phyloP scores from a whole-genome alignment of 2,888 invertebrate species.

The Drosophila falleni region DNA sequence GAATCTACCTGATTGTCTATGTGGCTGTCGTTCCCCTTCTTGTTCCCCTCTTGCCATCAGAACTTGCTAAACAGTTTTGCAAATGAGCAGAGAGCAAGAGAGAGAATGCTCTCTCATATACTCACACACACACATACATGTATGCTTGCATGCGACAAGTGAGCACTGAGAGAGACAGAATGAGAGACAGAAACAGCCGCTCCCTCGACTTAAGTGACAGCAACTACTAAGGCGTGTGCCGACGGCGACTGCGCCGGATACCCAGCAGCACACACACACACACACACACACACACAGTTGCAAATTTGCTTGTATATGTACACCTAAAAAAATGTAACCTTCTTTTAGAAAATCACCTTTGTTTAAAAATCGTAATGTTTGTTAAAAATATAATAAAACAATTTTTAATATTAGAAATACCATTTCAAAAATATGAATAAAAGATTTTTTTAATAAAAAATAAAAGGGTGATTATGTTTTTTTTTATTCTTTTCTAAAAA shows the following conservation, averaged over 20 bases:
- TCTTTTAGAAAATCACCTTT: too few species aligned
- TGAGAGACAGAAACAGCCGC: constrained; percentile 44
- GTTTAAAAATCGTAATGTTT: too few species aligned
- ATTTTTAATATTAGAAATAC: too few species aligned
- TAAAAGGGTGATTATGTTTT: too few species aligned
- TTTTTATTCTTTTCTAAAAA: too few species aligned
- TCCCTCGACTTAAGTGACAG: constrained; percentile 75
- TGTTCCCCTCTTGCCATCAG: neutral
- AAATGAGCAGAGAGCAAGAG: constrained; percentile 32
- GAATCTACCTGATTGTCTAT: constrained; percentile 59
- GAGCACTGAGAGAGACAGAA: constrained; percentile 8
- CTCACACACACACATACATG: constrained; percentile 6
- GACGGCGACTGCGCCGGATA: constrained; percentile 38
- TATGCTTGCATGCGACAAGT: constrained; percentile 24
- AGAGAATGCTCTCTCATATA: constrained; percentile 1
- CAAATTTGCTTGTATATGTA: too few species aligned
- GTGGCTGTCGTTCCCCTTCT: constrained; percentile 26
- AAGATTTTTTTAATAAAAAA: too few species aligned
- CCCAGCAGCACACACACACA: constrained; percentile 8
- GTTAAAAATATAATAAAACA: too few species aligned
- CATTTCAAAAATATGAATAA: too few species aligned
- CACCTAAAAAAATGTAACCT: too few species aligned
- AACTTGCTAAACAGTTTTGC: constrained; percentile 42
- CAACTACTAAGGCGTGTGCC: constrained; percentile 69
- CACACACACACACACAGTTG: neutral